Evolutionary conservation across 2,888 invertebrate species (phyloP), one percentile per base, ranked within the genome.

Genomic region (Nesidiocoris tenuis): DNA sequence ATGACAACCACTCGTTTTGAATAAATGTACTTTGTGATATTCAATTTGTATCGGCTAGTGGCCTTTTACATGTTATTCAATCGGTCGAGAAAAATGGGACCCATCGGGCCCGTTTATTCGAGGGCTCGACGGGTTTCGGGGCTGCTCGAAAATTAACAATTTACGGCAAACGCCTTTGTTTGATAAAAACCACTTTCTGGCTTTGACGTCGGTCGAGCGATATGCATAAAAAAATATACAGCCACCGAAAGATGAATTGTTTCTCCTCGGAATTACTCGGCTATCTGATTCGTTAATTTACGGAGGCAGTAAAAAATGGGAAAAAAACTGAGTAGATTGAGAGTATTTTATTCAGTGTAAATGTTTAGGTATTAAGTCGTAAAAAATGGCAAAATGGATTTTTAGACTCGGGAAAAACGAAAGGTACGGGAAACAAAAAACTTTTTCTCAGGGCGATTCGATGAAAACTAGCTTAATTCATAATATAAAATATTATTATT

Each of bases 11-110:
- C 74, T 24, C 39, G 39, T 23, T 66, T 66, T 63, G 74, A 74
- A 74, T 74, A 74, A 74, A 74, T 74, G 74, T 74, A 74, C 63
- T 71, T 61, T 65, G 74, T 55, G 63, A 74, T 74, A 74, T 74
- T 74, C 74, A 74, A 74, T 74, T 74, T 63, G 74, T 64, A 21
- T 74, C 61, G 23, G 63, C 74, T 74, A 74, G 74, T 74, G 59
- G 19, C 63, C 64, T 63, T 64, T 74, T 74, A 64, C 55, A 54
- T 74, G 55, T 54, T 63, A 74, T 74, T 64, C 64, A 16, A 61
- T 61, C 63, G 22, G 21, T n/a, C 19, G 67, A 39, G n/a, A 39
- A 39, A 39, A 39, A 39, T 39, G 39, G 39, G 39, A 39, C 39
- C 39, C 39, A 39, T 39, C 39, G 39, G 39, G 12, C 3, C 39